Conservation (phyloP, 1,140 invertebrate genomes). For the Stegodyphus dumicola region DNA sequence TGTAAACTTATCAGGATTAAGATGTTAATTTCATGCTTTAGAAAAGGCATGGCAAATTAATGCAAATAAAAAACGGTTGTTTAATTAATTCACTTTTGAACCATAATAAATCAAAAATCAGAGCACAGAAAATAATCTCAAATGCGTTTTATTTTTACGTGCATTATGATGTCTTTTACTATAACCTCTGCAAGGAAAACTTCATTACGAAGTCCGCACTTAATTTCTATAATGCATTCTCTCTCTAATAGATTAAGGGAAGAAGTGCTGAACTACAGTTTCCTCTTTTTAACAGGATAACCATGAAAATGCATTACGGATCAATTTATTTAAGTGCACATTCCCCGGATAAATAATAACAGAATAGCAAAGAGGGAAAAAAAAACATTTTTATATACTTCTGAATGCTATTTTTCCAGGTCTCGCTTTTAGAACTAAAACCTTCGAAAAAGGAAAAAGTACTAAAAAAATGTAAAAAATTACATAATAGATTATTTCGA, state of each 20-base stretch:
- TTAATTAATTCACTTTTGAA: no score
- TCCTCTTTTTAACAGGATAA: not conserved
- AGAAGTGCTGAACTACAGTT: not conserved
- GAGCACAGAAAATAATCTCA: no score
- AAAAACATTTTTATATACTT: conserved; percentile 34
- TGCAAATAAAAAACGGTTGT: no score
- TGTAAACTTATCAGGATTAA: no score
- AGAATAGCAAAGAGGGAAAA: not conserved
- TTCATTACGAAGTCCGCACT: no score
- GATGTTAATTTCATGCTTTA: no score
- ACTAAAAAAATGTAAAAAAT: no score
- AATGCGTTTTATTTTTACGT: no score
- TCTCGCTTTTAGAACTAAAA: conserved; percentile 18
- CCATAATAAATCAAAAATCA: no score
- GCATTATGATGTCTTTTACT: no score
- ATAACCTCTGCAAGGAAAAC: no score
- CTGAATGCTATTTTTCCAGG: conserved; percentile 43
- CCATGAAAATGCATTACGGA: not conserved
- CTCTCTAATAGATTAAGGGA: conserved; percentile 13
- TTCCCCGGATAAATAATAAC: conserved; percentile 7
- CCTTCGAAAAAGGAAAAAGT: conserved; percentile 21
- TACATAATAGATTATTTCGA: conserved; percentile 35
- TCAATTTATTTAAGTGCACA: conserved; percentile 48
- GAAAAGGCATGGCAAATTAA: no score
- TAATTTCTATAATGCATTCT: conserved; percentile 21